phyloP scores from a whole-genome alignment of 2,888 invertebrate genomes.

The Steinernema hermaphroditum region DNA sequence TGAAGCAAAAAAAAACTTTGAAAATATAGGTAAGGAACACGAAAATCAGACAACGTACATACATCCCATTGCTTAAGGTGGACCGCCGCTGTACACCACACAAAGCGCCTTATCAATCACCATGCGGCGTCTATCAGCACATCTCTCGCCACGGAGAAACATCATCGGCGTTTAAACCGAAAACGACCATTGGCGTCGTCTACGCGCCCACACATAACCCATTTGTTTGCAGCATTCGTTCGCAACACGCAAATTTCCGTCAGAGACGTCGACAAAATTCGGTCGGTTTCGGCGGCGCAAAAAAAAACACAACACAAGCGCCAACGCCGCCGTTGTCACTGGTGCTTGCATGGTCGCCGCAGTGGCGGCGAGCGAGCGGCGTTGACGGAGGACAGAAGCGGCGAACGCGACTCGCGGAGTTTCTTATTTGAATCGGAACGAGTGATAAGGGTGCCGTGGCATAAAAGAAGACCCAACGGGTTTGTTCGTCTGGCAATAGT shows the following conservation, averaged over 20 bases:
- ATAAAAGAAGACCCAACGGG: constrained; percentile 9
- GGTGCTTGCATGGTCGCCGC: not conserved
- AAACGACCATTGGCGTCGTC: not conserved
- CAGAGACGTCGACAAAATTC: not conserved
- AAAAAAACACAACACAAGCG: too few species aligned
- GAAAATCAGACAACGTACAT: not conserved
- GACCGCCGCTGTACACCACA: constrained; percentile 3
- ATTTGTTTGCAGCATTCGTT: not conserved
- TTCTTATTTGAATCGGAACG: not conserved
- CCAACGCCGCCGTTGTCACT: too few species aligned
- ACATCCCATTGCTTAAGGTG: not conserved
- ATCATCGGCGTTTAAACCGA: not conserved
- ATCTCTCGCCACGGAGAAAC: not conserved
- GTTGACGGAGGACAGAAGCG: not conserved
- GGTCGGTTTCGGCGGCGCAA: too few species aligned
- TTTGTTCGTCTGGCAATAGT: not conserved
- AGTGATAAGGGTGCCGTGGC: constrained; percentile 6
- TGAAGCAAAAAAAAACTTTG: too few species aligned
- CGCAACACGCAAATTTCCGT: not conserved
- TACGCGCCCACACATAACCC: not conserved
- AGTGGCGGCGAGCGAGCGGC: not conserved
- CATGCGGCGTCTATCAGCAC: not conserved
- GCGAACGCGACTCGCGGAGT: constrained; percentile 3
- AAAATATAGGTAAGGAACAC: too few species aligned
- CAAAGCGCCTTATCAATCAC: not conserved